phyloP scores from a whole-genome alignment of 2,888 invertebrate species.

The Eupithecia exiguata region DNA sequence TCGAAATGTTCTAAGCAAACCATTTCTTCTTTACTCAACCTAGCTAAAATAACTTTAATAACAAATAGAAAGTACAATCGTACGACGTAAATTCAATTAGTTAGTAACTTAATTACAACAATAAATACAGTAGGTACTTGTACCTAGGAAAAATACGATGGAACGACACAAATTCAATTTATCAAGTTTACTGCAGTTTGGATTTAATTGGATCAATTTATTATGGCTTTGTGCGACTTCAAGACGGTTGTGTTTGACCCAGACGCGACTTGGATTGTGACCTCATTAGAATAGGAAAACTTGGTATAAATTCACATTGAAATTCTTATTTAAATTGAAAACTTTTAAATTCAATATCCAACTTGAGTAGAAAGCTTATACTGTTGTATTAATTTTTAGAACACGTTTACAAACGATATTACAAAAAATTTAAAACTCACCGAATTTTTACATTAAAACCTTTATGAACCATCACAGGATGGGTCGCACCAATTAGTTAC shows the following conservation, averaged over 20 bases:
- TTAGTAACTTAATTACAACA: background rate
- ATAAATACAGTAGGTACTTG: background rate
- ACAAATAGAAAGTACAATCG: background rate
- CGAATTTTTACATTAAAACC: background rate
- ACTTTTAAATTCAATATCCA: background rate
- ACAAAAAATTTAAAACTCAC: background rate
- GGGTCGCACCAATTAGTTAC: too few relatives aligned
- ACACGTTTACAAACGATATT: background rate
- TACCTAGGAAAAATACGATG: background rate
- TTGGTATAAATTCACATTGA: background rate
- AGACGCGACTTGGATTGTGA: background rate
- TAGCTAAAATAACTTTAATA: background rate
- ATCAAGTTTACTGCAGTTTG: slow-evolving; percentile 16
- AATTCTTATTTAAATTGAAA: background rate
- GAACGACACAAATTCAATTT: slow-evolving; percentile 14
- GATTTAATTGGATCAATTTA: slow-evolving; percentile 26
- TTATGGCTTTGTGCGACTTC: slow-evolving; percentile 20
- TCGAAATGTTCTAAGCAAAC: background rate
- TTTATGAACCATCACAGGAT: background rate
- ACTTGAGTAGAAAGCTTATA: background rate
- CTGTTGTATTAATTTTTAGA: background rate
- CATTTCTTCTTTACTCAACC: background rate
- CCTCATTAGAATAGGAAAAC: background rate
- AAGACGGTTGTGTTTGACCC: background rate
- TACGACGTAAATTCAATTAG: background rate